Evolutionary conservation across 2,888 invertebrate species (phyloP).

Genomic region (Brenthis ino): DNA sequence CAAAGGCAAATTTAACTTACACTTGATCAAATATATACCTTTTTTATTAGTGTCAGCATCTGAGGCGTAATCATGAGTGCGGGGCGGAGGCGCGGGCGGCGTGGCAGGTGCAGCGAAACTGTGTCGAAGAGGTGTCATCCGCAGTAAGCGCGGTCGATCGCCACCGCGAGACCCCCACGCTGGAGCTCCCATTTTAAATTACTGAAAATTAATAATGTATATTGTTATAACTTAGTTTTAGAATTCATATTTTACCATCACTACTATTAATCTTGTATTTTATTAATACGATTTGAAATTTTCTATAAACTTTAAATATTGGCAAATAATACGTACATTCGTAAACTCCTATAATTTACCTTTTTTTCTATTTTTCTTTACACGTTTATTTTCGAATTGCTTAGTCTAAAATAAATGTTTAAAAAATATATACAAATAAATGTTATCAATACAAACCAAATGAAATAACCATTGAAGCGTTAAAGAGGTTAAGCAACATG

Average conservation of each 20-base stretch:
- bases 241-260: too few species aligned
- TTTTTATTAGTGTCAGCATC: constrained; percentile 83
- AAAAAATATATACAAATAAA: neutral
- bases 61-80: constrained; percentile 78
- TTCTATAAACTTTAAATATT: too few species aligned
- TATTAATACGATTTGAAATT: too few species aligned
- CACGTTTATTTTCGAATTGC: too few species aligned
- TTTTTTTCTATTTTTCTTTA: too few species aligned
- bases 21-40: constrained; percentile 60
- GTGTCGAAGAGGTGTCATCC: constrained; percentile 83
- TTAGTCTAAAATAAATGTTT: neutral
- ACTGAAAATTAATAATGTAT: too few species aligned
- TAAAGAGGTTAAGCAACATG: constrained; percentile 33
- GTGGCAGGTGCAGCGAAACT: constrained; percentile 81
- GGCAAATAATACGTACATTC: too few species aligned
- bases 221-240: too few species aligned
- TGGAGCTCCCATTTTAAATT: constrained; percentile 68
- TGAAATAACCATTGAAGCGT: constrained; percentile 13
- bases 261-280: too few species aligned
- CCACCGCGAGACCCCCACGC: constrained; percentile 75
- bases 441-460: constrained; percentile 22
- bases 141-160: constrained; percentile 80
- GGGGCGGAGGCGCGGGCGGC: constrained; percentile 66
- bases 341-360: too few species aligned
- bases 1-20: too few species aligned